Percentiles rank a stretch among this genome's conserved stretches.
Conservation (phyloP, 64 coral and sea anemone genomes). For the Actinia tenebrosa region DNA sequence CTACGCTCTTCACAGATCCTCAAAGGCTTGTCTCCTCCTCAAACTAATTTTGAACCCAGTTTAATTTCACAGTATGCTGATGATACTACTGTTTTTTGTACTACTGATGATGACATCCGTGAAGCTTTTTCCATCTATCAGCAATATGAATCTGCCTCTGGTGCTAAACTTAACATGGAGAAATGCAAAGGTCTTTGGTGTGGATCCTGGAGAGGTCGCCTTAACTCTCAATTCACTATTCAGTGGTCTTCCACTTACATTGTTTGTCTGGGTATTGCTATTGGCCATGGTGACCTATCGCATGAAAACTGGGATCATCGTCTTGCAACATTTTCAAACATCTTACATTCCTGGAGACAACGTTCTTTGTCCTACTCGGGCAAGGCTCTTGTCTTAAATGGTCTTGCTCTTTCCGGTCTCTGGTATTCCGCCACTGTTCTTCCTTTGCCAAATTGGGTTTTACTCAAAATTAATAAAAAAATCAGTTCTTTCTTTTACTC, state of each 20-base stretch:
- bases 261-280: background rate
- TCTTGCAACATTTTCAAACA: background rate
- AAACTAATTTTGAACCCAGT: background rate
- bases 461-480: background rate
- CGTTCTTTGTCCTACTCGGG: background rate
- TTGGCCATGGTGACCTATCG: background rate
- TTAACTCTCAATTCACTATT: background rate
- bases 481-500: conserved; percentile 46
- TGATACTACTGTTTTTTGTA: conserved; percentile 14
- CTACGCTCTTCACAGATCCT: background rate
- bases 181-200: conserved; percentile 25
- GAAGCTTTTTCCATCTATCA: background rate
- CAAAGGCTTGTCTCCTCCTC: background rate
- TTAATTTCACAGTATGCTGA: conserved; percentile 23
- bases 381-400: conserved; percentile 8
- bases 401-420: background rate
- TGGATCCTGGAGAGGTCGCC: background rate
- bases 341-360: background rate
- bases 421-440: conserved; percentile 21
- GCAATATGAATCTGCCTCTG: conserved; percentile 19
- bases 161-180: background rate
- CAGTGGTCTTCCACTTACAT: background rate
- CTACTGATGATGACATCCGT: background rate
- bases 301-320: background rate
- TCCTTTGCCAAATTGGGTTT: conserved; percentile 1